Percentiles rank a stretch among this genome's conserved stretches.
These are phyloP conservation scores for Neodiprion fabricii DNA, from an alignment of 1,140 invertebrate species.

Conservation along the genomic window DNA sequence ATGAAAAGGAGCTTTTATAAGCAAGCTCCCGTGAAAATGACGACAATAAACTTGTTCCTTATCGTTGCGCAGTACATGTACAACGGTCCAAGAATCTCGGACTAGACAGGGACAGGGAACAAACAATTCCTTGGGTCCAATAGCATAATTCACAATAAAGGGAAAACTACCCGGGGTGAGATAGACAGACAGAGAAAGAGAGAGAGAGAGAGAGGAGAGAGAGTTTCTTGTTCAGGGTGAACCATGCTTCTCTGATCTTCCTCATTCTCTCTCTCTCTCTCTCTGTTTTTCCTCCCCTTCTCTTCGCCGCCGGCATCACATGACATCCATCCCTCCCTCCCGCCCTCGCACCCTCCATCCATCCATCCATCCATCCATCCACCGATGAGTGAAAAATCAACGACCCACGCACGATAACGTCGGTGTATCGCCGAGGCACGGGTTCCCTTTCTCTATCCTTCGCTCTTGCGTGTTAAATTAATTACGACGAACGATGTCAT, in stretches of 20 bases:
- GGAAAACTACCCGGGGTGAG: constrained; percentile 15
- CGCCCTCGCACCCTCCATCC: background rate
- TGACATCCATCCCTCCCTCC: background rate
- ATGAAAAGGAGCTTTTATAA: too few relatives aligned
- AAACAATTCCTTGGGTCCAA: constrained; percentile 42
- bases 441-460: constrained; percentile 18
- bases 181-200: background rate
- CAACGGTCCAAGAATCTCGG: constrained; percentile 24
- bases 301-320: background rate
- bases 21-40: too few relatives aligned
- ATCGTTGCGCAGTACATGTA: too few relatives aligned
- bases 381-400: background rate
- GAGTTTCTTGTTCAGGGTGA: background rate
- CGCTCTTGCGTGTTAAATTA: constrained; percentile 57
- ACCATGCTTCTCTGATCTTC: background rate
- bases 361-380: background rate
- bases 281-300: background rate
- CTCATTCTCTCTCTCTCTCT: background rate
- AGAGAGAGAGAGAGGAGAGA: constrained; percentile 11
- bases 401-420: background rate
- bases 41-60: too few relatives aligned
- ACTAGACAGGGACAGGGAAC: constrained; percentile 37
- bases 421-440: background rate
- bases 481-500: constrained; percentile 55
- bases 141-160: constrained; percentile 48